These are phyloP conservation scores for Schizopygopsis pylzovi DNA, from an alignment of 2,797 vertebrate genomes.

Conservation along the genomic window DNA sequence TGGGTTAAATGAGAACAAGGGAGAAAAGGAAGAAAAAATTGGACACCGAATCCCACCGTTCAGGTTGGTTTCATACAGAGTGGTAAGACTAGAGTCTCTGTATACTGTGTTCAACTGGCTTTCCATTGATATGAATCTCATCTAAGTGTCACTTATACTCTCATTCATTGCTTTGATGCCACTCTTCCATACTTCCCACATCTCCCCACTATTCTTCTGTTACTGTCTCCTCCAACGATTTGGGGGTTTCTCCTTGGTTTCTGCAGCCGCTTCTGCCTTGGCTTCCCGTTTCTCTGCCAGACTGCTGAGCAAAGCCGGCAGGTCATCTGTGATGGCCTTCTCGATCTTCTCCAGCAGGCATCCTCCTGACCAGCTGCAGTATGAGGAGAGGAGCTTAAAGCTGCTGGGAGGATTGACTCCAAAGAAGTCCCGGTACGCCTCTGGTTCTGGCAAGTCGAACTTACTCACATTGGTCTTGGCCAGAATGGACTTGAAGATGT, in stretches of 20 bases:
- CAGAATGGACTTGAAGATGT: conserved; percentile 97
- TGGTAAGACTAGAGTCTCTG: not conserved
- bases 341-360: conserved; percentile 97
- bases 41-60: not conserved
- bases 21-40: not conserved
- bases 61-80: not conserved
- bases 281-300: conserved; percentile 69
- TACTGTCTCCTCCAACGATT: conserved; percentile 80
- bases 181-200: not conserved
- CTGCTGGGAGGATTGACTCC: conserved; percentile 90
- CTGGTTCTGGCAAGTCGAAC: conserved; percentile 95
- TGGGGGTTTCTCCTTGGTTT: conserved; percentile 73
- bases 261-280: conserved; percentile 56
- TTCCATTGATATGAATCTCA: not conserved
- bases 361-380: conserved; percentile 95
- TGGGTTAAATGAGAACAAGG: conserved; percentile 20
- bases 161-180: conserved; percentile 30
- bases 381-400: conserved; percentile 91
- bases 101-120: not conserved
- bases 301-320: conserved; percentile 91
- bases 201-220: conserved; percentile 54
- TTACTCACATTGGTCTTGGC: conserved; percentile 99
- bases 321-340: conserved; percentile 92
- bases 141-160: not conserved
- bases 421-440: conserved; percentile 98